Percentiles rank a stretch among this genome's conserved stretches.
Conservation (phyloP, 2,888 invertebrate genomes). For the Cheilosia grossa region DNA sequence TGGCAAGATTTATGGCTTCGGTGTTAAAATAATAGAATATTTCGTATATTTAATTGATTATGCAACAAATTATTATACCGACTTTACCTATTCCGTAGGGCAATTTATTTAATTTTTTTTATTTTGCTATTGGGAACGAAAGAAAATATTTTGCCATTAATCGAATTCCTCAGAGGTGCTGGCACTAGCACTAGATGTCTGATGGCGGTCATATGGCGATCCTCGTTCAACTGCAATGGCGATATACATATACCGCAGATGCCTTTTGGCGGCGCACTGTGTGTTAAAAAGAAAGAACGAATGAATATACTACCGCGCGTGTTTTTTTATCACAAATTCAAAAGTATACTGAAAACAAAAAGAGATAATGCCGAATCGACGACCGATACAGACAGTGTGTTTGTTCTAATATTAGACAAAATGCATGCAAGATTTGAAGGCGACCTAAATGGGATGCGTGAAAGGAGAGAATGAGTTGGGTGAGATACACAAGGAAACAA, state of each 20-base stretch:
- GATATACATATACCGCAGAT: conserved; percentile 23
- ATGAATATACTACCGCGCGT: conserved; percentile 25
- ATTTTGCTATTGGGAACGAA: conserved; percentile 45
- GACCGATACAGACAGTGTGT: conserved; percentile 6
- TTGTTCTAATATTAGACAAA: conserved; percentile 43
- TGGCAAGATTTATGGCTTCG: conserved; percentile 8
- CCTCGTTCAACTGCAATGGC: conserved; percentile 57
- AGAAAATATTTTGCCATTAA: conserved; percentile 73
- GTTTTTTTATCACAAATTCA: conserved; percentile 21
- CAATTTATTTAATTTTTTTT: conserved; percentile 22
- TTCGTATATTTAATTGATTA: conserved; percentile 12
- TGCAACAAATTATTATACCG: conserved; percentile 40
- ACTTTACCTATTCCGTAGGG: conserved; percentile 34
- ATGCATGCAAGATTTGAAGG: neutral
- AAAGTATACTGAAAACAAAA: conserved; percentile 46
- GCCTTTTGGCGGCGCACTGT: conserved; percentile 29
- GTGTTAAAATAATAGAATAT: neutral
- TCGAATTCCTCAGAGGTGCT: conserved; percentile 73
- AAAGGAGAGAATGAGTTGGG: neutral
- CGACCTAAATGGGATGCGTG: neutral
- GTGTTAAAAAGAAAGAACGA: conserved; percentile 26
- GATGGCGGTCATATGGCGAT: conserved; percentile 52
- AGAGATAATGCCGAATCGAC: conserved; percentile 12
- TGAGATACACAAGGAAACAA: neutral
- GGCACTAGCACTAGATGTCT: conserved; percentile 62